Evolutionary conservation across 2,888 invertebrate genomes (phyloP).

Genomic region (Athrips mouffetella): DNA sequence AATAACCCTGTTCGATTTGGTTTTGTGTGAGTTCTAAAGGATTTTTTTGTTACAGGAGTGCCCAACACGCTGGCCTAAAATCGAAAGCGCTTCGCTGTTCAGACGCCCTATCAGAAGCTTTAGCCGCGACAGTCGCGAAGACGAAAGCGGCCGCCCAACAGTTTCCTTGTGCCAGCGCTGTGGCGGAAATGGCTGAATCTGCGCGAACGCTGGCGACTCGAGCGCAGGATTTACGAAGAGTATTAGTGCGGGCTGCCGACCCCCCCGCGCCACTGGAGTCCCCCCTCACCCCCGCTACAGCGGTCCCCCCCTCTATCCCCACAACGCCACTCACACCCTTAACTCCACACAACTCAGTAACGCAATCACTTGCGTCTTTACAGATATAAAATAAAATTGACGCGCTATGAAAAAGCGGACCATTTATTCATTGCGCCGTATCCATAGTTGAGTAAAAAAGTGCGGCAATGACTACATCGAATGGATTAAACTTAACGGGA

Average conservation of each 20-base stretch:
- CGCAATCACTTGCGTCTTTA: conserved; percentile 54
- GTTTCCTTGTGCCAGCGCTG: conserved; percentile 93
- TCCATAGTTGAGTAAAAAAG: conserved; percentile 4
- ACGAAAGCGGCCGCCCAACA: conserved; percentile 95
- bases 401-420: conserved; percentile 5
- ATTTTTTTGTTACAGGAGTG: conserved; percentile 76
- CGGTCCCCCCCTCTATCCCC: conserved; percentile 54
- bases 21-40: too few relatives aligned
- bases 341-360: conserved; percentile 48
- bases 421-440: neutral
- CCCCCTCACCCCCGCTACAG: conserved; percentile 51
- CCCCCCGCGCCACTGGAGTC: conserved; percentile 46
- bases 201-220: conserved; percentile 91
- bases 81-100: conserved; percentile 86
- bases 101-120: conserved; percentile 87
- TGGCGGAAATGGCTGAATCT: conserved; percentile 95
- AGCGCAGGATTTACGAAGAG: conserved; percentile 87
- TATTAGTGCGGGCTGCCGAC: conserved; percentile 83
- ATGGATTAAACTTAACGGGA: neutral
- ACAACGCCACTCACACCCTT: conserved; percentile 58
- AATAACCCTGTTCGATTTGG: too few relatives aligned
- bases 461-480: neutral
- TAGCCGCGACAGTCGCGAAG: conserved; percentile 89
- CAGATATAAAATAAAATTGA: conserved; percentile 45
- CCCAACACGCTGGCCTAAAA: conserved; percentile 85